Evolutionary conservation across 2,888 invertebrate genomes (phyloP), one percentile per base, ranked within the genome.

Genomic region (Seladonia tumulorum): DNA sequence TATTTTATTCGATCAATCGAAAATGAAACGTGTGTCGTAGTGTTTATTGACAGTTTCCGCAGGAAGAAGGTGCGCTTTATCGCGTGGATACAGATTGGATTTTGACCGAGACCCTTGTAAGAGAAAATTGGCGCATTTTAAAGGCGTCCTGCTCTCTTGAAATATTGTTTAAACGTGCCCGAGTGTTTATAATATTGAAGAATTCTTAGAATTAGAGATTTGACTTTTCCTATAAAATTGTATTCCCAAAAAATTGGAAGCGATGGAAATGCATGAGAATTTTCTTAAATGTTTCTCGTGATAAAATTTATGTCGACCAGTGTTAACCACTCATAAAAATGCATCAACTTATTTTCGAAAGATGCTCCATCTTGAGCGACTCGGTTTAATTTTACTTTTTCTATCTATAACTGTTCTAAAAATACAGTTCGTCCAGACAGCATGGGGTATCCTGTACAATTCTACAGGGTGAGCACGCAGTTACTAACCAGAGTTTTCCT

Each of bases 1-100:
- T 57, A 57, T 57, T 57, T 57, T 57, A 57, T 57, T 57, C n/a
- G 57, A n/a, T n/a, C 57, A 57, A n/a, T 57, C 57, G 57, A n/a
- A 57, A 57, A n/a, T n/a, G n/a, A 57, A 57, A 57, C 5, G n/a
- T 8, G n/a, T 1, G 57, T 57, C 12, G 57, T n/a, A 57, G n/a
- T 57, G 57, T 57, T 57, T 57, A 57, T 57, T 57, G 57, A n/a
- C 57, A 57, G 57, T 57, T 57, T 57, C 57, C 57, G 57, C n/a
- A 57, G 57, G 57, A 57, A 57, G 57, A 57, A 57, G 57, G 57
- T n/a, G n/a, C 12, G n/a, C n/a, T 57, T n/a, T 10, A 57, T 10
- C 57, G n/a, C 12, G n/a, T n/a, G n/a, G 8, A 35, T 57, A 12
- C n/a, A 22, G n/a, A n/a, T 57, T n/a, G n/a, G n/a, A 57, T 57